Percentiles rank a stretch among this genome's conserved stretches.
These are phyloP conservation scores for Vanessa cardui DNA, from an alignment of 2,888 invertebrate genomes.

Conservation along the genomic window DNA sequence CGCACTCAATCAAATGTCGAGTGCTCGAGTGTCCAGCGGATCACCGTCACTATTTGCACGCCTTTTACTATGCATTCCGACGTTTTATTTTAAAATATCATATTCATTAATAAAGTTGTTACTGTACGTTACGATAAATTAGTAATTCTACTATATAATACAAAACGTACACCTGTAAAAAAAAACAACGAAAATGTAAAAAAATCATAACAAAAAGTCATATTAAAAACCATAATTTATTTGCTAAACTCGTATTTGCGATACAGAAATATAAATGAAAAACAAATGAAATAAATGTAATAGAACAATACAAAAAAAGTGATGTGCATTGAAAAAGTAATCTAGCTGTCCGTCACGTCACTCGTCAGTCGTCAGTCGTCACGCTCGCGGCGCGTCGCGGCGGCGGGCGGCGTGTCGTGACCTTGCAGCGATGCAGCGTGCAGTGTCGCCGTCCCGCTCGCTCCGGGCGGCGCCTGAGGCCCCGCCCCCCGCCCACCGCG, in stretches of 20 bases:
- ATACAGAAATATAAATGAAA: neutral
- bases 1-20: conserved; percentile 63
- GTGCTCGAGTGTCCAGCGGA: conserved; percentile 30
- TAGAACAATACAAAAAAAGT: conserved; percentile 8
- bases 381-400: conserved; percentile 3
- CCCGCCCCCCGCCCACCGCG: conserved; percentile 77
- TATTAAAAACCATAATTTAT: neutral
- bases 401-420: conserved; percentile 28
- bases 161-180: no score
- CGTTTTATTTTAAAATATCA: neutral
- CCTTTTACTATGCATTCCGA: conserved; percentile 24
- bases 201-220: neutral
- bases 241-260: no score
- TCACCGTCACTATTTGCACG: conserved; percentile 21
- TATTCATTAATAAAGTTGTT: neutral
- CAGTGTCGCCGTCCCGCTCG: conserved; percentile 58
- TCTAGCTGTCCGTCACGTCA: conserved; percentile 13
- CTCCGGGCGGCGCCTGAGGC: conserved; percentile 59
- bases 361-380: conserved; percentile 5
- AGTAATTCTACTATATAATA: no score
- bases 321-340: conserved; percentile 8
- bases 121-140: no score
- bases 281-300: neutral
- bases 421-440: conserved; percentile 43
- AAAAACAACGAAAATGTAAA: no score